These are phyloP conservation scores for Paradoxurus hermaphroditus DNA, from an alignment of 2,113 vertebrate species.

Conservation along the genomic window DNA sequence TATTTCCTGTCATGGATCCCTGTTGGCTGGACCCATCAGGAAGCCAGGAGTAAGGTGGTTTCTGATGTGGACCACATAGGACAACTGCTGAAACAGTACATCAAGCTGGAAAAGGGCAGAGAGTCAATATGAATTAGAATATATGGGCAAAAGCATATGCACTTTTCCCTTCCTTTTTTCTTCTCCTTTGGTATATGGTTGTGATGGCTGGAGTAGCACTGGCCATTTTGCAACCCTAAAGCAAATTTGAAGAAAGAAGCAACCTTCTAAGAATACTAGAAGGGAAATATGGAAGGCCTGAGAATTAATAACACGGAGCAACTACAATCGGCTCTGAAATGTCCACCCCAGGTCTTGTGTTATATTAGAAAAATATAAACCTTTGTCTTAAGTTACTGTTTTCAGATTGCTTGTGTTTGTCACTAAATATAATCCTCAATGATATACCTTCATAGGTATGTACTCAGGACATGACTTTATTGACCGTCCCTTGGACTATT, in stretches of 20 bases:
- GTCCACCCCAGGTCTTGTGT: background rate
- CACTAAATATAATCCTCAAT: background rate
- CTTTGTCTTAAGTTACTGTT: background rate
- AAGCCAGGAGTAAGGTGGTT: background rate
- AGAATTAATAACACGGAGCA: background rate
- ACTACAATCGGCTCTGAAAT: background rate
- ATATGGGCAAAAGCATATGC: too few species aligned
- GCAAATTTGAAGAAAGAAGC: background rate
- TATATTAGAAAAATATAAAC: background rate
- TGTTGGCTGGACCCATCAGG: background rate
- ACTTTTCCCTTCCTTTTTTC: background rate
- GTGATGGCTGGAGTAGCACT: background rate
- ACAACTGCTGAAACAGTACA: background rate
- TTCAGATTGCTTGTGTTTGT: background rate
- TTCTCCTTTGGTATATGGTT: background rate
- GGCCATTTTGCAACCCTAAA: background rate
- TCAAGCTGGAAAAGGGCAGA: background rate
- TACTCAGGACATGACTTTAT: background rate
- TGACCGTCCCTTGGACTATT: background rate
- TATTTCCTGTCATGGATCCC: background rate
- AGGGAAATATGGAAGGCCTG: background rate
- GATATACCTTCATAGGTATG: background rate
- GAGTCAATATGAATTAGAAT: background rate
- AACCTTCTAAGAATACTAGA: background rate
- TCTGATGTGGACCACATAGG: background rate